Percentiles rank a stretch among this genome's conserved stretches.
Evolutionary conservation across 2,888 invertebrate species (phyloP).

Genomic region (Dascillus cervinus): DNA sequence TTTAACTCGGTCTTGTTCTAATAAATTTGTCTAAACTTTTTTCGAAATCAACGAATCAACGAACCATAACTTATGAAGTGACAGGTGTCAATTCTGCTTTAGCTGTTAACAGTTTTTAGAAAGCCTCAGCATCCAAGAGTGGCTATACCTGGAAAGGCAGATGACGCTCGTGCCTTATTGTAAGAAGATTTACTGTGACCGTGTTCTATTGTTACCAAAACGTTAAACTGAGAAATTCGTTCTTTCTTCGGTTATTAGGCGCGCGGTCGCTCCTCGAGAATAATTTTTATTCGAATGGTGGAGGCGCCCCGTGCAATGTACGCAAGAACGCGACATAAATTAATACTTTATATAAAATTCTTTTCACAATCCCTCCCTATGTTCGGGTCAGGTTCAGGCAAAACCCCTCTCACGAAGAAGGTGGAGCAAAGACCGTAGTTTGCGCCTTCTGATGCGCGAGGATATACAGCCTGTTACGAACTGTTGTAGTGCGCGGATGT

Average conservation of each 20-base stretch:
- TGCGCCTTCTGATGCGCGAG: constrained; percentile 32
- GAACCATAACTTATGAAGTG: constrained; percentile 25
- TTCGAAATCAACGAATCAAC: constrained; percentile 17
- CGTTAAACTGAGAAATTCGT: background rate
- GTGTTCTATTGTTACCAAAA: constrained; percentile 1
- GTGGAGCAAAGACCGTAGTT: constrained; percentile 26
- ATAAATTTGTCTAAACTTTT: too few relatives aligned
- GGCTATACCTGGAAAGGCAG: constrained; percentile 25
- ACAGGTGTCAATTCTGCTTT: constrained; percentile 30
- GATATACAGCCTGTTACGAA: constrained; percentile 31
- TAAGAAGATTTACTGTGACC: constrained; percentile 16
- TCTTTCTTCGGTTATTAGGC: background rate
- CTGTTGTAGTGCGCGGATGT: constrained; percentile 36
- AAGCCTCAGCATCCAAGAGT: constrained; percentile 15
- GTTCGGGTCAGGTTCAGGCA: constrained; percentile 14
- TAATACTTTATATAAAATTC: constrained; percentile 22
- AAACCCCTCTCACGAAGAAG: constrained; percentile 27
- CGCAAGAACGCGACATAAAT: constrained; percentile 3
- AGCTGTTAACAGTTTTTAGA: constrained; percentile 23
- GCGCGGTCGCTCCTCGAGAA: background rate
- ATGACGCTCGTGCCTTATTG: constrained; percentile 29
- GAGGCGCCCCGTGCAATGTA: background rate
- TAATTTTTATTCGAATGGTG: background rate
- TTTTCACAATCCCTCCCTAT: constrained; percentile 27
- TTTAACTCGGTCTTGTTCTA: too few relatives aligned